phyloP scores from a whole-genome alignment of 2,888 invertebrate genomes.

The Cephus runcator region DNA sequence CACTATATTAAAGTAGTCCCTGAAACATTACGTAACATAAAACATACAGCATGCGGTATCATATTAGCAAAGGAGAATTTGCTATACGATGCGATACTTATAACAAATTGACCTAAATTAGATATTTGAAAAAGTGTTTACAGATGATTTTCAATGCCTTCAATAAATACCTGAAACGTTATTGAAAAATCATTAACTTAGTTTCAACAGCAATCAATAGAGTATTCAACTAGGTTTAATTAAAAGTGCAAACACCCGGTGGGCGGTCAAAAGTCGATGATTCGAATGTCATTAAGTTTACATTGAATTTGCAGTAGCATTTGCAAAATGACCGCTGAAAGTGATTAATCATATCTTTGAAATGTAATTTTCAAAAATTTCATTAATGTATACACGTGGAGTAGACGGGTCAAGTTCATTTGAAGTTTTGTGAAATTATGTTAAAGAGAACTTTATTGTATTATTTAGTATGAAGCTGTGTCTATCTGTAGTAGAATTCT shows the following conservation, averaged over 20 bases:
- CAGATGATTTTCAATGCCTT: background rate
- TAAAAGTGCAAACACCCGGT: background rate
- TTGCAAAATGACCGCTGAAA: background rate
- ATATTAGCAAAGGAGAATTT: background rate
- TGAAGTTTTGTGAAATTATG: background rate
- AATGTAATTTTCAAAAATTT: background rate
- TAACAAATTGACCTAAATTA: background rate
- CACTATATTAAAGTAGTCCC: background rate
- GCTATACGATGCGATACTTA: background rate
- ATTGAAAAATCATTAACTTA: background rate
- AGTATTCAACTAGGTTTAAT: background rate
- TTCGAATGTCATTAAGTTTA: constrained; percentile 28
- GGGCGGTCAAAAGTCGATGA: constrained; percentile 19
- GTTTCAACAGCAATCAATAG: too few species aligned
- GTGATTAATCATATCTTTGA: background rate
- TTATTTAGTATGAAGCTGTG: background rate
- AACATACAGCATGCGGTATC: background rate
- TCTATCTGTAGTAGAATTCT: background rate
- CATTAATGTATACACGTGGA: background rate
- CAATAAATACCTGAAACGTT: background rate
- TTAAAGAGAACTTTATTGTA: background rate
- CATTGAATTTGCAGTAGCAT: constrained; percentile 18
- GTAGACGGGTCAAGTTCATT: background rate
- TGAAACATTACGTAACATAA: background rate
- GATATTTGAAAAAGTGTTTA: background rate